Base-by-base conservation (phyloP, 2,797 vertebrate species). In the Hippopotamyrus pictus region DNA sequence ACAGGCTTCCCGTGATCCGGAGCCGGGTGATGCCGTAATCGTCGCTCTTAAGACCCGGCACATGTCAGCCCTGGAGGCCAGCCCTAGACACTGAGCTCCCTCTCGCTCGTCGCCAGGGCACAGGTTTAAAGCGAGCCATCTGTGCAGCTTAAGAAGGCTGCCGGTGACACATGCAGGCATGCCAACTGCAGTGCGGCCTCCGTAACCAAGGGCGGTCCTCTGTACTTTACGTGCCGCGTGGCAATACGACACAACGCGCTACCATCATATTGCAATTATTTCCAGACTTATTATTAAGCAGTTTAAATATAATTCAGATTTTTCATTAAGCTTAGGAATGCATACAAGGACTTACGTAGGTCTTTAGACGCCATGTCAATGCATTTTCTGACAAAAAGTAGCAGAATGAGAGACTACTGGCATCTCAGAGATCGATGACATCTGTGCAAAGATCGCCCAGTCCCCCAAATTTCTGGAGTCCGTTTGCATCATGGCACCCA, bases 41-140 rank as follows among this genome's bases (percentile, higher is more conserved):
- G 85, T 73, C 65, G 37, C 88, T 84, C 88, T 54, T 89, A 88
- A 90, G 88, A 85, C 89, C 79, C 69, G 65, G 51, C 51, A 89
- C 88, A 84, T 25, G 89, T 88, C 88, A 89, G 59, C 57, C 88
- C 57, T 65, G 88, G 73, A 51, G 89, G 46, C 83, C 86, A 44
- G 41, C 79, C 41, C 82, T 86, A 69, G 89, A 88, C 73, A 88
- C 59, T 1, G 50, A 41, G 88, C 57, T 25, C 41, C 88, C 46
- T 17, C 48, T 53, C 48, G 54, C 88, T 29, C 82, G 25, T 11
- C 17, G 41, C 88, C 51, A 89, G 44, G n/a, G 73, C 53, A 48
- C 65, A 46, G 54, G 79, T 90, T 85, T 65, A 88, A 73, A 88
- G 53, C 84, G 7, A 86, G 85, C 84, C 46, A 37, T 88, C 69